phyloP scores from a whole-genome alignment of 1,140 invertebrate species.

The Drosophila baimaii region DNA sequence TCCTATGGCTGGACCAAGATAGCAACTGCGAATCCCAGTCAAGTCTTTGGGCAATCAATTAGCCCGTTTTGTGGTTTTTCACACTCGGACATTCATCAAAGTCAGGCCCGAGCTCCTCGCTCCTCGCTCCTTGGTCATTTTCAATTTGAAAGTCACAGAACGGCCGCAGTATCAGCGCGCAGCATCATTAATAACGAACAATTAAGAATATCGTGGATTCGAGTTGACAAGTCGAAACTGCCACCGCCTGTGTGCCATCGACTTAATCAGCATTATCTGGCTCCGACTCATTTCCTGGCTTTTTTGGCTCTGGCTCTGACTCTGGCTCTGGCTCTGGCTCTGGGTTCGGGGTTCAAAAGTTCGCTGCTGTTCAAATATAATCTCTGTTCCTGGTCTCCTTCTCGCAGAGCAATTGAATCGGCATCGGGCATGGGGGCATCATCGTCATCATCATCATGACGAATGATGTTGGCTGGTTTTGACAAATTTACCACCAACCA shows the following conservation, averaged over 20 bases:
- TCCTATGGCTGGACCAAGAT: constrained; percentile 6
- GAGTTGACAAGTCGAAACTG: constrained; percentile 53
- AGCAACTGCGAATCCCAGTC: constrained; percentile 13
- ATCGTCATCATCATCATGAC: constrained; percentile 43
- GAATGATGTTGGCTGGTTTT: constrained; percentile 65
- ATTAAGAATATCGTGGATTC: constrained; percentile 69
- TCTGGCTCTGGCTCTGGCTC: not conserved
- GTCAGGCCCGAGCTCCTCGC: constrained; percentile 41
- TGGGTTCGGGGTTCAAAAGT: constrained; percentile 30
- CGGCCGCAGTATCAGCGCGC: constrained; percentile 36
- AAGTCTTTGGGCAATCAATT: constrained; percentile 66
- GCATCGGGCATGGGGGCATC: constrained; percentile 8
- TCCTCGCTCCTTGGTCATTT: constrained; percentile 48
- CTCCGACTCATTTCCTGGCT: constrained; percentile 37
- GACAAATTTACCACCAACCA: constrained; percentile 63
- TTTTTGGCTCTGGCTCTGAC: too few species aligned
- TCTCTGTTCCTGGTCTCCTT: constrained; percentile 8
- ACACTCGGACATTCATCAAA: constrained; percentile 72
- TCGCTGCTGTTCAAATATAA: constrained; percentile 54
- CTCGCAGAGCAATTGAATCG: constrained; percentile 38
- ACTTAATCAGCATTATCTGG: constrained; percentile 55
- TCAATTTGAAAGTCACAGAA: constrained; percentile 68
- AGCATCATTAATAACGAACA: constrained; percentile 76
- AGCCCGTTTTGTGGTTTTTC: constrained; percentile 55
- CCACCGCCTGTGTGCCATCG: constrained; percentile 34